A percentile compares a stretch with the other conserved stretches of the same genome.
phyloP scores from a whole-genome alignment of 1,140 invertebrate species.

The Apis cerana region DNA sequence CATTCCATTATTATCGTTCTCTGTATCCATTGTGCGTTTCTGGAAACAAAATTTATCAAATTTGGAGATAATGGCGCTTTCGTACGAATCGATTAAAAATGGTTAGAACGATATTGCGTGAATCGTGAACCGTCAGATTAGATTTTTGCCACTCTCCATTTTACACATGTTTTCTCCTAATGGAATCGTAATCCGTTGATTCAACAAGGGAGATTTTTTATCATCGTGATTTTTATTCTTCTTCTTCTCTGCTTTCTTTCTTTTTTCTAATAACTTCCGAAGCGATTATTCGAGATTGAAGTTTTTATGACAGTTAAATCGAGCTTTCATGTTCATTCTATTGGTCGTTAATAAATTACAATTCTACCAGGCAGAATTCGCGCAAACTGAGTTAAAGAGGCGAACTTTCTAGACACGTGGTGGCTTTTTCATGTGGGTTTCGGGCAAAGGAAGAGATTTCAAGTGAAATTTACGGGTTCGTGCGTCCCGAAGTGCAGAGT shows the following conservation, averaged over 20 bases:
- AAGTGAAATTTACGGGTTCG: conserved; percentile 64
- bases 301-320: neutral
- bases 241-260: no score
- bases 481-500: conserved; percentile 58
- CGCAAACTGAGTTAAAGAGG: conserved; percentile 32
- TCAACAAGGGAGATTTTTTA: neutral
- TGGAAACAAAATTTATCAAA: neutral
- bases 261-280: no score
- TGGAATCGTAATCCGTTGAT: no score
- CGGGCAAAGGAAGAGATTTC: conserved; percentile 50
- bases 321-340: neutral
- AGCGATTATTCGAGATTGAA: neutral
- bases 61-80: no score
- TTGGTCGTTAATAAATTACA: conserved; percentile 21
- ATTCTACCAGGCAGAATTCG: conserved; percentile 16
- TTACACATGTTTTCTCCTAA: no score
- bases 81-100: no score
- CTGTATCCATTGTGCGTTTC: no score
- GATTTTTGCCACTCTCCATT: no score
- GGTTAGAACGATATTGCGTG: no score
- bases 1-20: no score
- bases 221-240: neutral
- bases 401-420: conserved; percentile 46
- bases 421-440: conserved; percentile 32
- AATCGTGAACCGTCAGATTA: no score